A percentile compares a stretch with the other conserved stretches of the same genome.
Evolutionary conservation across 2,113 vertebrate genomes (phyloP).

Genomic region (Phycodurus eques): DNA sequence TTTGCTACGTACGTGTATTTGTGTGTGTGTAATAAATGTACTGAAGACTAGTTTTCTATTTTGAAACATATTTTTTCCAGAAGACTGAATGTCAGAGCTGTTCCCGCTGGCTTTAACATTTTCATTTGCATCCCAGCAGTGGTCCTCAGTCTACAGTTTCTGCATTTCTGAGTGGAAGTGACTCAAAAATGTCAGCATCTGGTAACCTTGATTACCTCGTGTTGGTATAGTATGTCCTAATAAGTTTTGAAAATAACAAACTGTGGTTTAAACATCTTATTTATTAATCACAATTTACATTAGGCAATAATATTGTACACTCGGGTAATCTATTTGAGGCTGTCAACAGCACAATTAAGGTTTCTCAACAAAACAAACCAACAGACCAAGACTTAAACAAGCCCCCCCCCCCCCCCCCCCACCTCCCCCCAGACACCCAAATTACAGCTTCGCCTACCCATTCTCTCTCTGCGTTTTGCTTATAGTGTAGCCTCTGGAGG

Average conservation of each 20-base stretch:
- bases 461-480: too few relatives aligned
- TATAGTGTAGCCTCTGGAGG: too few relatives aligned
- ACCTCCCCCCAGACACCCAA: too few relatives aligned
- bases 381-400: too few relatives aligned
- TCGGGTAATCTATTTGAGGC: background rate
- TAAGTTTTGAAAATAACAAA: background rate
- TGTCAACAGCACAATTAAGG: too few relatives aligned
- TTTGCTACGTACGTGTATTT: too few relatives aligned
- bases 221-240: background rate
- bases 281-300: background rate
- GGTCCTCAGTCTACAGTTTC: conserved; percentile 14
- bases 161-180: conserved; percentile 31
- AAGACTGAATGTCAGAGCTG: conserved; percentile 55
- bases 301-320: background rate
- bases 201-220: conserved; percentile 18
- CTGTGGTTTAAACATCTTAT: background rate
- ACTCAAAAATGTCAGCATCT: conserved; percentile 58
- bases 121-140: conserved; percentile 54
- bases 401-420: too few relatives aligned
- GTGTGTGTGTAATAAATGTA: too few relatives aligned
- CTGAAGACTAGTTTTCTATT: conserved; percentile 23
- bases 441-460: too few relatives aligned
- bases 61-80: conserved; percentile 33
- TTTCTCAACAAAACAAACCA: too few relatives aligned
- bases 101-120: conserved; percentile 28